A percentile compares a stretch with the other conserved stretches of the same genome.
These are phyloP conservation scores for Drosophila recens DNA, from an alignment of 2,888 invertebrate species.

Conservation along the genomic window DNA sequence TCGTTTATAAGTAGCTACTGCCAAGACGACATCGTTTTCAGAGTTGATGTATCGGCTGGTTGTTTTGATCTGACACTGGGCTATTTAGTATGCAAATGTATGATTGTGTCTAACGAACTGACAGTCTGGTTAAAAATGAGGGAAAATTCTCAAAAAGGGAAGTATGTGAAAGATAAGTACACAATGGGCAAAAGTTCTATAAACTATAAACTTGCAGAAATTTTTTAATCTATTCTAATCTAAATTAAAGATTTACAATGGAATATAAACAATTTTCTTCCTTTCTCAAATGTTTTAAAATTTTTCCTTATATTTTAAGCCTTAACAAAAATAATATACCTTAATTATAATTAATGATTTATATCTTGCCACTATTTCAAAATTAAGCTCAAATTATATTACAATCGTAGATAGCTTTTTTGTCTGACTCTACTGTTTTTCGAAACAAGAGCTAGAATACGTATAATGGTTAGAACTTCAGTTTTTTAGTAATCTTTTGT, in stretches of 20 bases:
- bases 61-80: conserved; percentile 59
- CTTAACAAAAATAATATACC: neutral
- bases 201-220: too few species aligned
- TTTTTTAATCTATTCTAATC: too few species aligned
- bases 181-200: neutral
- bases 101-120: conserved; percentile 43
- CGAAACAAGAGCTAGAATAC: neutral
- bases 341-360: neutral
- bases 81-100: conserved; percentile 64
- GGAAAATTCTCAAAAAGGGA: neutral
- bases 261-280: too few species aligned
- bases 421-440: neutral
- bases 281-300: too few species aligned
- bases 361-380: neutral
- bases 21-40: conserved; percentile 3
- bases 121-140: conserved; percentile 15
- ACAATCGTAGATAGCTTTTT: neutral
- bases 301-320: too few species aligned
- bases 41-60: conserved; percentile 58
- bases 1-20: conserved; percentile 27
- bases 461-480: neutral
- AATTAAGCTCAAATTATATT: neutral
- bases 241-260: too few species aligned
- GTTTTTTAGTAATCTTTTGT: neutral
- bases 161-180: neutral